phyloP scores from a whole-genome alignment of 2,797 vertebrate genomes.

The Catharus ustulatus region DNA sequence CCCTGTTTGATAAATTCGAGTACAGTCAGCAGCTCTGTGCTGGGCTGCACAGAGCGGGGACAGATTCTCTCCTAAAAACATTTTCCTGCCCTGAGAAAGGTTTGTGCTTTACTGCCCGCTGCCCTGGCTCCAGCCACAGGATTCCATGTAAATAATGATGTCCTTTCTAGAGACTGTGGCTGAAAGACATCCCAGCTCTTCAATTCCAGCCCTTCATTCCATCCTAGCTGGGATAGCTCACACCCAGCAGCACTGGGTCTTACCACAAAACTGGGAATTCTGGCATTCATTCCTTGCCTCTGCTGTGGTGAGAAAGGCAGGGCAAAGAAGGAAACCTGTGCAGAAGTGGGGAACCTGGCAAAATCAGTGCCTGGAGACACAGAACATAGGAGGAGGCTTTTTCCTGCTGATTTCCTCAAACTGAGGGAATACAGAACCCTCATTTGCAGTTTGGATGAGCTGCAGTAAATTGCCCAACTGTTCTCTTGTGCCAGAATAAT shows the following conservation, averaged over 20 bases:
- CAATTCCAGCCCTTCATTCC: not conserved
- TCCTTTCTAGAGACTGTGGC: not conserved
- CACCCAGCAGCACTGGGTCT: not conserved
- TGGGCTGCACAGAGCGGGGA: not conserved
- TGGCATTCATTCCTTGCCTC: not conserved
- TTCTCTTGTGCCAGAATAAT: constrained; percentile 36
- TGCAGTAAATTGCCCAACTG: constrained; percentile 48
- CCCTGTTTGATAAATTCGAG: constrained; percentile 11
- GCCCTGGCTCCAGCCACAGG: not conserved
- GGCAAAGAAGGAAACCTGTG: not conserved
- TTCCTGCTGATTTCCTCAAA: constrained; percentile 6
- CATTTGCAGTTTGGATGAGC: constrained; percentile 56
- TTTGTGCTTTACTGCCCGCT: not conserved
- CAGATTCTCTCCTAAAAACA: not conserved
- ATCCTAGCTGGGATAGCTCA: not conserved
- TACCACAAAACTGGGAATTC: not conserved
- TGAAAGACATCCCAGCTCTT: not conserved
- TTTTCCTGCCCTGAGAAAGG: not conserved
- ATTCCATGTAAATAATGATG: not conserved
- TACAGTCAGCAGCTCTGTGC: not conserved
- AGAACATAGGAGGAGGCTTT: not conserved
- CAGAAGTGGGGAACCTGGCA: not conserved
- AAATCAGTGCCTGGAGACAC: not conserved
- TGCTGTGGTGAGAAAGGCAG: not conserved
- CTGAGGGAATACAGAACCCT: constrained; percentile 31